Conservation (phyloP, 1,140 invertebrate species). For the Zaprionus ghesquierei region DNA sequence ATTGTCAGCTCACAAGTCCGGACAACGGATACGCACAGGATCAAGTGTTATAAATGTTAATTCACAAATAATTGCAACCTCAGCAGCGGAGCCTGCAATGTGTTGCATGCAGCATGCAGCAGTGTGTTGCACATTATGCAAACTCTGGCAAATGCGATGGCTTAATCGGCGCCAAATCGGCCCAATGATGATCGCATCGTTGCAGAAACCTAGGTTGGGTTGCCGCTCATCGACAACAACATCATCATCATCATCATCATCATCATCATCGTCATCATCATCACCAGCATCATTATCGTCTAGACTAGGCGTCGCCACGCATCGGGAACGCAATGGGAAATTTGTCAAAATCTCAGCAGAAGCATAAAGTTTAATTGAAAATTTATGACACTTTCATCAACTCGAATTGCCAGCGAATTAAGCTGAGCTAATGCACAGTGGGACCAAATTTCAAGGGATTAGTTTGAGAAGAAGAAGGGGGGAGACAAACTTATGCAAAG, state of each 20-base stretch:
- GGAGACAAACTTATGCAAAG: neutral
- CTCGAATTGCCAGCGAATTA: constrained; percentile 8
- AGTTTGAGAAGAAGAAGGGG: neutral
- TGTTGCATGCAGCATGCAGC: neutral
- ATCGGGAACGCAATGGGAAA: neutral
- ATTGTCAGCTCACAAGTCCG: neutral
- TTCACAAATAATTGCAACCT: constrained; percentile 76
- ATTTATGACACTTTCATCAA: constrained; percentile 77
- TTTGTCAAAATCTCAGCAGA: constrained; percentile 37
- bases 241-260: neutral
- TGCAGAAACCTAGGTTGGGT: constrained; percentile 36
- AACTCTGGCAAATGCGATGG: constrained; percentile 40
- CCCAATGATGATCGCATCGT: constrained; percentile 27
- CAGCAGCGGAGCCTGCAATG: neutral
- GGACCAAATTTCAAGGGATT: neutral
- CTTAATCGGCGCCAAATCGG: constrained; percentile 78
- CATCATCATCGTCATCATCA: neutral
- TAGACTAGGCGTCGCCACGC: constrained; percentile 34
- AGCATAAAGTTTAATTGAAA: constrained; percentile 68
- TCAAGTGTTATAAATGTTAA: constrained; percentile 82
- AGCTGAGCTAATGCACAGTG: neutral
- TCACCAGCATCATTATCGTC: constrained; percentile 11
- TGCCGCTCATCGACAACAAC: neutral
- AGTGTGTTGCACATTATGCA: constrained; percentile 6
- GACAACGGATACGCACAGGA: constrained; percentile 62